phyloP scores from a whole-genome alignment of 2,888 invertebrate genomes.

The Pseudococcus jackbeardsleyi region DNA sequence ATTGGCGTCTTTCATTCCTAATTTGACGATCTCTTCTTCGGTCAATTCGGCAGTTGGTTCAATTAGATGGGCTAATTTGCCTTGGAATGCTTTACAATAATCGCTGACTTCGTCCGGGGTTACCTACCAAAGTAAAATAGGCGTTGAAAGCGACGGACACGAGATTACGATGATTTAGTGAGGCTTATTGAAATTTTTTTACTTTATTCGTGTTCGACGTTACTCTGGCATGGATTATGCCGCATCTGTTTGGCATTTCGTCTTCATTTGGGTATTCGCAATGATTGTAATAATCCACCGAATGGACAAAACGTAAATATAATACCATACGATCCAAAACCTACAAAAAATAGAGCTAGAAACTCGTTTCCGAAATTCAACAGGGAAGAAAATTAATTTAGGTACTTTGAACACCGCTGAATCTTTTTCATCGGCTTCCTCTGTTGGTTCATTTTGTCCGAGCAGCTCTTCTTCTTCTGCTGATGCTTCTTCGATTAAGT shows the following conservation, averaged over 20 bases:
- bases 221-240: slow-evolving; percentile 97
- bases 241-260: slow-evolving; percentile 99
- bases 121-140: background rate
- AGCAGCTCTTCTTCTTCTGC: slow-evolving; percentile 97
- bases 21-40: slow-evolving; percentile 83
- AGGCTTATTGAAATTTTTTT: slow-evolving; percentile 60
- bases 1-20: slow-evolving; percentile 85
- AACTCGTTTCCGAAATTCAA: background rate
- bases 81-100: slow-evolving; percentile 84
- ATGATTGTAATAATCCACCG: slow-evolving; percentile 98
- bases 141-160: background rate
- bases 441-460: slow-evolving; percentile 74
- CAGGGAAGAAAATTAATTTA: background rate
- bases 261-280: slow-evolving; percentile 99
- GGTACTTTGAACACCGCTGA: slow-evolving; percentile 67
- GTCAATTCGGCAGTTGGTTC: slow-evolving; percentile 80
- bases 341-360: slow-evolving; percentile 68
- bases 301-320: slow-evolving; percentile 96
- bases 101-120: slow-evolving; percentile 77
- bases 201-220: slow-evolving; percentile 87
- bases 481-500: slow-evolving; percentile 96
- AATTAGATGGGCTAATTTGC: slow-evolving; percentile 91
- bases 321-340: slow-evolving; percentile 85
- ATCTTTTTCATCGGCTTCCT: slow-evolving; percentile 69
- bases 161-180: background rate